These are phyloP conservation scores for Mesorhabditis sp. DNA, from an alignment of 2,888 invertebrate genomes.

Conservation along the genomic window DNA sequence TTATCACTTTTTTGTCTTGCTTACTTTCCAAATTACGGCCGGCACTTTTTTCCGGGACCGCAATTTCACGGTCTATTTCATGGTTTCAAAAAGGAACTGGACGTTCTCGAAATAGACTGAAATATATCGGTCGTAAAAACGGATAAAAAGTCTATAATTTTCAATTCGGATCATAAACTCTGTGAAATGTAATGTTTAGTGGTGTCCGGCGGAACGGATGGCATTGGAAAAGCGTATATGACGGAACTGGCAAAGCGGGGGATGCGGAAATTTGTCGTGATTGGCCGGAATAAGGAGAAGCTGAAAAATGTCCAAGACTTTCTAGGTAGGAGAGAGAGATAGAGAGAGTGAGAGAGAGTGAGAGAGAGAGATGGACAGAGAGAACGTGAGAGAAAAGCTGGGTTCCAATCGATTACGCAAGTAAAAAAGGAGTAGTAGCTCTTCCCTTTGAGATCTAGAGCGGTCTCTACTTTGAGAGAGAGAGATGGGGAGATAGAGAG, in stretches of 20 bases:
- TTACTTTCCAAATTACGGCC: no score
- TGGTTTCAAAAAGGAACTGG: no score
- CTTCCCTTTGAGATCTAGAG: no score
- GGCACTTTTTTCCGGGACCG: no score
- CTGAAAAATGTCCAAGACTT: slow-evolving; percentile 41
- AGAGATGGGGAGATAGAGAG: neutral
- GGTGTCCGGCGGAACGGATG: slow-evolving; percentile 52
- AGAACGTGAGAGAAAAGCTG: neutral
- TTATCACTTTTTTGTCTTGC: no score
- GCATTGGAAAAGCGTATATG: slow-evolving; percentile 52
- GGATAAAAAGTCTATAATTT: neutral
- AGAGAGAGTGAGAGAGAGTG: neutral
- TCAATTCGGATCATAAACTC: neutral
- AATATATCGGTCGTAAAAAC: neutral
- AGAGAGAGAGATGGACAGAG: neutral
- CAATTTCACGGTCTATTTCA: no score
- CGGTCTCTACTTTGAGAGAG: no score
- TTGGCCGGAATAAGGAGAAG: slow-evolving; percentile 48
- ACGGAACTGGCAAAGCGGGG: slow-evolving; percentile 48
- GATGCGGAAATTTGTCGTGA: slow-evolving; percentile 49
- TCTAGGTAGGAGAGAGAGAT: slow-evolving; percentile 29
- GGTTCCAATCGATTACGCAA: neutral
- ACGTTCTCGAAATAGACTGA: neutral
- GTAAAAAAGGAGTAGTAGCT: no score
- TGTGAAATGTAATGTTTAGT: slow-evolving; percentile 21